Evolutionary conservation across 2,888 invertebrate species (phyloP).

Genomic region (Aphidoletes aphidimyza): DNA sequence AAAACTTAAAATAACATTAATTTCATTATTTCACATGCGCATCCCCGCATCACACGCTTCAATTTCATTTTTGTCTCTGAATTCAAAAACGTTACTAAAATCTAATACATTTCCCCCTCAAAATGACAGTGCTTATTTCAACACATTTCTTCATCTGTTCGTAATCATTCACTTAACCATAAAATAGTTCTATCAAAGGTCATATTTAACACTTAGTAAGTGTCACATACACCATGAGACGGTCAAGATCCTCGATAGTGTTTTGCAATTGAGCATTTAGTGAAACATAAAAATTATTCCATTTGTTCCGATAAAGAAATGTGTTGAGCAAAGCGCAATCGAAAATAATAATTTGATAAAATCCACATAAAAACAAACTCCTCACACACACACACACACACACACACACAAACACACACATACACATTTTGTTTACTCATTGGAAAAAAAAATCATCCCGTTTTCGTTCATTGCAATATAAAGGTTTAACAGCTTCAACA

Average conservation of each 20-base stretch:
- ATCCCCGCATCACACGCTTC: constrained; percentile 28
- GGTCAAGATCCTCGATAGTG: background rate
- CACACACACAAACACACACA: too few species aligned
- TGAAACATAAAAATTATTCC: too few species aligned
- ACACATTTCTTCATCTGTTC: constrained; percentile 7
- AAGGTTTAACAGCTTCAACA: constrained; percentile 64
- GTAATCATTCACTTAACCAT: background rate
- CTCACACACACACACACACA: too few species aligned
- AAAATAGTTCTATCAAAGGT: background rate
- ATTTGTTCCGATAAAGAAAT: constrained; percentile 8
- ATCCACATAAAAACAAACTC: too few species aligned
- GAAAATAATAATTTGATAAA: constrained; percentile 14
- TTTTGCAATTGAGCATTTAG: background rate
- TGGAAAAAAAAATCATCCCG: constrained; percentile 40
- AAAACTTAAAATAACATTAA: constrained; percentile 32
- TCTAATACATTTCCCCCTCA: background rate
- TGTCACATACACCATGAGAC: too few species aligned
- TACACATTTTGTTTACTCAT: constrained; percentile 39
- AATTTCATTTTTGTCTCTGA: constrained; percentile 22
- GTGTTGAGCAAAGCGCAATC: background rate
- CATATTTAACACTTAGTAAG: background rate
- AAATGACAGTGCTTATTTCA: too few species aligned
- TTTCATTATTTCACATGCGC: constrained; percentile 39
- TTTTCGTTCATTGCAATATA: constrained; percentile 38
- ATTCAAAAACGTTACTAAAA: background rate